Evolutionary conservation across 2,113 vertebrate species (phyloP), one percentile per base, ranked within the genome.

Genomic region (Balaeniceps rex): DNA sequence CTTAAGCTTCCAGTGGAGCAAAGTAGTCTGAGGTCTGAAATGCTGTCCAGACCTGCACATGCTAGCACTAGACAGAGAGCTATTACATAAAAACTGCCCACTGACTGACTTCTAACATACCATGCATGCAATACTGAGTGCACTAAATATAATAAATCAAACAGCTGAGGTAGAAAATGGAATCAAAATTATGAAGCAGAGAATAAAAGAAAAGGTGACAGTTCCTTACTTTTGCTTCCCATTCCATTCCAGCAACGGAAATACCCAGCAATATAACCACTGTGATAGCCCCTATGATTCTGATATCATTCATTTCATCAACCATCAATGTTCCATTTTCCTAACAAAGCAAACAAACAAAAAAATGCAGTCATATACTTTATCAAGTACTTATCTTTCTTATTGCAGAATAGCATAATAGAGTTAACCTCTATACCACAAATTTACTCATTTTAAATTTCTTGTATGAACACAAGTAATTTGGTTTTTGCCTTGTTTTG

Each of bases 191-290:
- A 72, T 23, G 10, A 88, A 46, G 34, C 11, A 86, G 5, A 54
- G 19, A 72, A 61, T 19, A 63, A 44, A 81, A 54, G 7, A 46
- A 25, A 66, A 85, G 1, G 19, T 19, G 7, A 7, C 2, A 72
- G 25, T 61, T 96, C 88, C 98, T 98, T 98, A 99, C 99, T 98
- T 99, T 99, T 76, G 99, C 99, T 97, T 99, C 99, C 99, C 99
- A 99, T 72, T 99, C 99, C 99, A 99, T 99, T 91, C 99, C 99
- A 54, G 99, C 99, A 68, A 99, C 98, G 3, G 99, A 99, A 97
- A 99, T 99, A 13, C 99, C 99, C 64, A 99, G 96, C 21, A 99
- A 98, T 42, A 99, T 65, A 51, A 99, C 99, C 11, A 99, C 98
- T 1, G 99, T 99, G 93, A 99, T 99, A 93, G 99, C 99, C 46